Evolutionary conservation across 2,113 vertebrate species (phyloP).

Genomic region (Panthera leo): DNA sequence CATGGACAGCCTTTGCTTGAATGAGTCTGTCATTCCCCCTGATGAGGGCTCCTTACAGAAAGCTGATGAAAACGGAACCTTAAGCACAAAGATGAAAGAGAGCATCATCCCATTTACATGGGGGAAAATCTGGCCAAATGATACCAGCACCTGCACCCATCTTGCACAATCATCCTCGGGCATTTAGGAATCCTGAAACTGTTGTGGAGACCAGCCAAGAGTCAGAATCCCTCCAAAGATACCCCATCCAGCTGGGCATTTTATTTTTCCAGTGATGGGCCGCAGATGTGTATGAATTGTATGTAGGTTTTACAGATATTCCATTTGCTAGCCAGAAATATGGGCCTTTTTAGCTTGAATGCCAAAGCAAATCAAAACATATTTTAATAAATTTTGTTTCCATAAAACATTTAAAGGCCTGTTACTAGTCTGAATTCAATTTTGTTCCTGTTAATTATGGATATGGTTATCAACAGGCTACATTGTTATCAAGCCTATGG

Average conservation of each 20-base stretch:
- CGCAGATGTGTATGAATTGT: background rate
- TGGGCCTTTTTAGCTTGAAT: background rate
- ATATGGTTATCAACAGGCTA: background rate
- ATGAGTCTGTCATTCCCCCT: background rate
- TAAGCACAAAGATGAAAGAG: background rate
- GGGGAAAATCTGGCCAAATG: background rate
- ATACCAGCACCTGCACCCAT: too few species aligned
- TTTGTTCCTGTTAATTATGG: background rate
- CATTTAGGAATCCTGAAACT: background rate
- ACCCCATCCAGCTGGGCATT: background rate
- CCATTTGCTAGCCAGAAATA: background rate
- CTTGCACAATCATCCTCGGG: background rate
- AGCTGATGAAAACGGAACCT: background rate
- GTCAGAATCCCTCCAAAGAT: background rate
- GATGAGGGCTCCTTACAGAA: background rate
- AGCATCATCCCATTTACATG: background rate
- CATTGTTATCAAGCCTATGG: background rate
- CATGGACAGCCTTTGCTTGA: background rate
- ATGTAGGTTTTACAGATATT: background rate
- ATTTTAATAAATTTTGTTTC: conserved; percentile 31
- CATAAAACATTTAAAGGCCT: background rate
- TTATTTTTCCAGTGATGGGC: background rate
- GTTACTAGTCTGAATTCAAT: background rate
- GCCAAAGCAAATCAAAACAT: background rate
- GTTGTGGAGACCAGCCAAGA: background rate